Conservation (phyloP, 2,797 vertebrate genomes). For the Clarias pachynema region DNA sequence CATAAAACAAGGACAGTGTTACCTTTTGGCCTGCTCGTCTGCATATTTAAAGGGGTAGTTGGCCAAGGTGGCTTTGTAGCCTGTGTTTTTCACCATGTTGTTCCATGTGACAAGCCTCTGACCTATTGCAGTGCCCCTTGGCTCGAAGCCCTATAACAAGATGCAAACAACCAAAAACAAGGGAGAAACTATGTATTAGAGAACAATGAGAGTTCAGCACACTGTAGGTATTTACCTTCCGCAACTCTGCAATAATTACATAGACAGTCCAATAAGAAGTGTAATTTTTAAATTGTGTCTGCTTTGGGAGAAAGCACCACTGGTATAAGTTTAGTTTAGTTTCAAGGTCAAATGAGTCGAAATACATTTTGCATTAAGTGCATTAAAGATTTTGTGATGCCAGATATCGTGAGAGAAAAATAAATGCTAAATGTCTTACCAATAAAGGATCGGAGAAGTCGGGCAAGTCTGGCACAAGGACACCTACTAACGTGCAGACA, state of each 20-base stretch:
- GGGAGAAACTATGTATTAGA: not conserved
- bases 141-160: constrained; percentile 86
- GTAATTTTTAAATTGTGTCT: not conserved
- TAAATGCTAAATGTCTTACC: constrained; percentile 73
- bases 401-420: not conserved
- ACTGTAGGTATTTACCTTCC: too few relatives aligned
- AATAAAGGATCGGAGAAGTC: constrained; percentile 96
- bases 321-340: not conserved
- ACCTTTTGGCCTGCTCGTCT: constrained; percentile 97
- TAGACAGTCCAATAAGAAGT: too few relatives aligned
- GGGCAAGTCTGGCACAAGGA: constrained; percentile 92
- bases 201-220: not conserved
- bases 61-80: constrained; percentile 95
- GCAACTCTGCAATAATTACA: too few relatives aligned
- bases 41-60: constrained; percentile 99
- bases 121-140: constrained; percentile 94
- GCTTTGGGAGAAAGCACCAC: not conserved
- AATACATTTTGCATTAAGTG: not conserved
- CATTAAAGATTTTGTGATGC: not conserved
- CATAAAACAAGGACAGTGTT: constrained; percentile 34
- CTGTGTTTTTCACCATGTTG: constrained; percentile 98
- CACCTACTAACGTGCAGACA: constrained; percentile 90
- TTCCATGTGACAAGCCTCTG: constrained; percentile 97
- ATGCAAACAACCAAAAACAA: not conserved
- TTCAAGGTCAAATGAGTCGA: not conserved